Percentiles rank a stretch among this genome's conserved stretches.
phyloP scores from a whole-genome alignment of 2,797 vertebrate genomes.

The Mionectes olivaceus region DNA sequence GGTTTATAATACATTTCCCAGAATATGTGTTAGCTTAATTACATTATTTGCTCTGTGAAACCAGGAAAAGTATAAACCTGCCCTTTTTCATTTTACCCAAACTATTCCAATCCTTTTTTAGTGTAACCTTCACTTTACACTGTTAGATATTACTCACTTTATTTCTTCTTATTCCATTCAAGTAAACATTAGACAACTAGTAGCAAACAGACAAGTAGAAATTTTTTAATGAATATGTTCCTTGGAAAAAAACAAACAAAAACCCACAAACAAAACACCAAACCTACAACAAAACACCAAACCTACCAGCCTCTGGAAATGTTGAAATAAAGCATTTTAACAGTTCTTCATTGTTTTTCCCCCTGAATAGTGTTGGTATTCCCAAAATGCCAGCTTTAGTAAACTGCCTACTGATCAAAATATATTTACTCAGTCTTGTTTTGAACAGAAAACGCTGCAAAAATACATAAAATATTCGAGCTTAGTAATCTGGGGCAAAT shows the following conservation, averaged over 20 bases:
- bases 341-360: accelerated
- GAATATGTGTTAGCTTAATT: neutral
- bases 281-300: neutral
- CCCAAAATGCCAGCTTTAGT: neutral
- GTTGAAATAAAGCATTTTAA: neutral
- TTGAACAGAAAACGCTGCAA: neutral
- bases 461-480: neutral
- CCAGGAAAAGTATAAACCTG: neutral
- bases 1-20: neutral
- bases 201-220: neutral
- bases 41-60: neutral
- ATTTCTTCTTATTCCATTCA: neutral
- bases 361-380: neutral
- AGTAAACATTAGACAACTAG: neutral
- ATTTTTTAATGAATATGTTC: neutral
- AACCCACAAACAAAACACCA: neutral
- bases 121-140: neutral
- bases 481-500: neutral
- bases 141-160: neutral
- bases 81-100: neutral
- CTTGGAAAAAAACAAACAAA: neutral
- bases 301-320: neutral
- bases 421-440: neutral
- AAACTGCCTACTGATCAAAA: neutral
- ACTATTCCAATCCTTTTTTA: neutral